These are phyloP conservation scores for Drosophila niveifrons DNA, from an alignment of 2,888 invertebrate species.

Conservation along the genomic window DNA sequence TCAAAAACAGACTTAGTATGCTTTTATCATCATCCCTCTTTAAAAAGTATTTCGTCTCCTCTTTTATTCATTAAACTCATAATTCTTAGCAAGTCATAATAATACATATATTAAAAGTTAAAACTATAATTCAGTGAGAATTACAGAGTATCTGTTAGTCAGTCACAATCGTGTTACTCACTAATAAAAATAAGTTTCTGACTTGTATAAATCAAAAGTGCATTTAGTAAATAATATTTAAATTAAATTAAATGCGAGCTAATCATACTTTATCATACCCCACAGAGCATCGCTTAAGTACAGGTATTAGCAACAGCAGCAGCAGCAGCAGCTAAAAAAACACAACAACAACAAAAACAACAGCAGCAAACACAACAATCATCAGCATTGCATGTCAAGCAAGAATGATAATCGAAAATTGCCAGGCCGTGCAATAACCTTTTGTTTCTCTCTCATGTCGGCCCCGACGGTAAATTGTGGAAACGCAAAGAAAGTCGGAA, in stretches of 20 bases:
- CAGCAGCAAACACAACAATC: slow-evolving; percentile 45
- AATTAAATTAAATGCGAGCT: background rate
- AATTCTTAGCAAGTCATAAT: no score
- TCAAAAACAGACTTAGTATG: no score
- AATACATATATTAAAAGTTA: no score
- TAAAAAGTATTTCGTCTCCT: no score
- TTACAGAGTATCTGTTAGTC: slow-evolving; percentile 3
- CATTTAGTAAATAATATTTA: slow-evolving; percentile 2
- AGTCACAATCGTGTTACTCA: background rate
- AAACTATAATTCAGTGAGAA: background rate
- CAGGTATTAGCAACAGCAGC: slow-evolving; percentile 19
- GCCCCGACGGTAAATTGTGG: slow-evolving; percentile 3
- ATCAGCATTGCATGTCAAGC: slow-evolving; percentile 63
- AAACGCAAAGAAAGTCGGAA: slow-evolving; percentile 23
- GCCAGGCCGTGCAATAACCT: slow-evolving; percentile 73
- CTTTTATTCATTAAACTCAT: no score
- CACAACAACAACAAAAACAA: slow-evolving; percentile 9
- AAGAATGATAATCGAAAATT: slow-evolving; percentile 73
- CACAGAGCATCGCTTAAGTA: background rate
- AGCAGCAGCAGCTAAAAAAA: slow-evolving; percentile 29
- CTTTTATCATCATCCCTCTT: no score
- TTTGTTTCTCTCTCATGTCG: slow-evolving; percentile 46
- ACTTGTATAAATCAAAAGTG: background rate
- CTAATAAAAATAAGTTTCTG: background rate
- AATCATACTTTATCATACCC: slow-evolving; percentile 12